Evolutionary conservation across 2,888 invertebrate genomes (phyloP).

Genomic region (Ischnus inquisitorius): DNA sequence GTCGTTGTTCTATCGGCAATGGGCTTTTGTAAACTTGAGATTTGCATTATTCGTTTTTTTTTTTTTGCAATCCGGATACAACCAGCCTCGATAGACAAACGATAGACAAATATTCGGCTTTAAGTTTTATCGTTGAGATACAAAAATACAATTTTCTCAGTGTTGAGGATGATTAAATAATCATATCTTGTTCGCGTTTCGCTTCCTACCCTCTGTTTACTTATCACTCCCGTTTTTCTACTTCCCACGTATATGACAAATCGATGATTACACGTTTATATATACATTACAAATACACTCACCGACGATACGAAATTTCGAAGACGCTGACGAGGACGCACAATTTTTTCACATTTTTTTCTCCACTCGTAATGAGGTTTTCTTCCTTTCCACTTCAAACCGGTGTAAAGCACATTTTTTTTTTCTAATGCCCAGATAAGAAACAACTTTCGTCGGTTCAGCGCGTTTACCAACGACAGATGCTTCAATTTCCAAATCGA

Average conservation of each 20-base stretch:
- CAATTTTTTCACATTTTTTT: not conserved
- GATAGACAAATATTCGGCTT: constrained; percentile 25
- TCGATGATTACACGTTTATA: constrained; percentile 45
- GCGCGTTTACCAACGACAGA: not conserved
- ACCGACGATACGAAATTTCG: constrained; percentile 26
- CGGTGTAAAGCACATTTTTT: constrained; percentile 12
- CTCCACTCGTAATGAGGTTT: not conserved
- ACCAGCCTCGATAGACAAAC: constrained; percentile 7
- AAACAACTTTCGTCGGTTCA: constrained; percentile 37
- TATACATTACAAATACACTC: constrained; percentile 14
- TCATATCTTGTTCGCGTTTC: constrained; percentile 35
- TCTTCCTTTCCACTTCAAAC: not conserved
- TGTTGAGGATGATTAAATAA: constrained; percentile 43
- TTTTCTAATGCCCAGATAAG: constrained; percentile 57
- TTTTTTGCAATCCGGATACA: not conserved
- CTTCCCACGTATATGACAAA: constrained; percentile 17
- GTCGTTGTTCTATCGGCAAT: constrained; percentile 6
- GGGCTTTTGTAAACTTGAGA: not conserved
- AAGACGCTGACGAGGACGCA: constrained; percentile 19
- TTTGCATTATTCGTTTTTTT: not conserved
- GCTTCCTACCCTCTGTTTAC: not conserved
- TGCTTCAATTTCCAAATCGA: constrained; percentile 8
- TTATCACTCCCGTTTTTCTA: not conserved
- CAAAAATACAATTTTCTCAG: constrained; percentile 63
- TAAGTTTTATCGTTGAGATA: constrained; percentile 48